Evolutionary conservation across 2,888 invertebrate genomes (phyloP).

Genomic region (Ectobius pallidus): DNA sequence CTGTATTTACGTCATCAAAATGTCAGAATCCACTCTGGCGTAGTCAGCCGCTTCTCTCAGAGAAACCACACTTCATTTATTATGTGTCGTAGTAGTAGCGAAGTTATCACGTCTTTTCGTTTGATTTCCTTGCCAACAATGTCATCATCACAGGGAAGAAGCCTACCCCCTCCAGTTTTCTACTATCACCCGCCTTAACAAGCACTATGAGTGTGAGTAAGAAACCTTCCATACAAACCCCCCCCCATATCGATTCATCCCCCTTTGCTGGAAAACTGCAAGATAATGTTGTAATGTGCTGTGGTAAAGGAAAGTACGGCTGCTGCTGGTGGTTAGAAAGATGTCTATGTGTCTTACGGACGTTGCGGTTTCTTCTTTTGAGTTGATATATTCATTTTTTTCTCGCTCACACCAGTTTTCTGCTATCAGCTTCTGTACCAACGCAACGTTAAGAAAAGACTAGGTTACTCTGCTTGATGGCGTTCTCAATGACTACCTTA

Average conservation of each 20-base stretch:
- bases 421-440: slow-evolving; percentile 18
- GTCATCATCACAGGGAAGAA: slow-evolving; percentile 35
- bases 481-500: slow-evolving; percentile 5
- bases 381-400: not conserved
- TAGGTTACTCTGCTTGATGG: slow-evolving; percentile 7
- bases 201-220: too few relatives aligned
- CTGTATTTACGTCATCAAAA: slow-evolving; percentile 1
- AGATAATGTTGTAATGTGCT: slow-evolving; percentile 31
- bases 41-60: too few relatives aligned
- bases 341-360: slow-evolving; percentile 11
- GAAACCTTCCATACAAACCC: too few relatives aligned
- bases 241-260: slow-evolving; percentile 13
- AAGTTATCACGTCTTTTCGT: slow-evolving; percentile 39
- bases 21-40: too few relatives aligned
- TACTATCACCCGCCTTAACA: too few relatives aligned
- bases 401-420: slow-evolving; percentile 3
- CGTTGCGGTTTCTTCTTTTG: slow-evolving; percentile 11
- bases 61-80: too few relatives aligned
- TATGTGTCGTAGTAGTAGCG: too few relatives aligned
- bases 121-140: slow-evolving; percentile 44
- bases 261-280: slow-evolving; percentile 25
- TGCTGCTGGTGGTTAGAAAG: too few relatives aligned
- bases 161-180: too few relatives aligned
- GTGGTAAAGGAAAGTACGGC: not conserved
- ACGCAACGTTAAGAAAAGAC: slow-evolving; percentile 8